Evolutionary conservation across 2,113 vertebrate genomes (phyloP), one percentile per base, ranked within the genome.

Genomic region (Thalassoma bifasciatum): DNA sequence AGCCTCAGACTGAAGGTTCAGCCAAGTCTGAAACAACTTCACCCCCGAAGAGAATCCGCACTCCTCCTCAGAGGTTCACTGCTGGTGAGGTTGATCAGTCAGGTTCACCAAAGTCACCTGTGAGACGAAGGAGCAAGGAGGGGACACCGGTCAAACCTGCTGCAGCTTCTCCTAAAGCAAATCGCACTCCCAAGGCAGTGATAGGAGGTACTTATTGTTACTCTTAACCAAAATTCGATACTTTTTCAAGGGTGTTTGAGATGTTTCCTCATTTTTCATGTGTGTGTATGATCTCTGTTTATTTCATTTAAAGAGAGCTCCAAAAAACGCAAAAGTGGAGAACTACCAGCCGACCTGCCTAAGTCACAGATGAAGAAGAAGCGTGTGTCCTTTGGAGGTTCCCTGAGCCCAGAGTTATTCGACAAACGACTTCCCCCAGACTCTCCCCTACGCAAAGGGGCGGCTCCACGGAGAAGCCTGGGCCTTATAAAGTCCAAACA

Each of bases 351-450:
- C 1, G 62, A 47, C 0, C 4, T 89, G 3, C 67, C 76, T 4
- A 59, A 72, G 1, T 40, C 85, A 14, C 14, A 61, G 17, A 56
- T 82, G 8, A 97, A 95, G 83, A 95, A 77, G 44, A 98, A 96
- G 54, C 93, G 95, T 0, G 96, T 98, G 49, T 98, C 96, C 5
- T 98, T 98, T 83, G 96, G 95, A 62, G 91, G 93, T 10, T 90
- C 93, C 0, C 84, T 98, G 22, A 95, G 93, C 59, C 96, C 96
- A 8, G 96, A 98, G 77, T 84, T 98, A 16, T 98, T 97, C 86
- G 96, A 98, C 83, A 97, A 96, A 75, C 90, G 91, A 8, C 81
- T 98, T 38, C 96, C 96, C 63, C 94, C 96, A 16, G 89, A 96
- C 86, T 97, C 96, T 0, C 96, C 96, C 0, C 75, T 98, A 11